These are phyloP conservation scores for Odontocolon sp. DNA, from an alignment of 2,888 invertebrate genomes.

Conservation along the genomic window DNA sequence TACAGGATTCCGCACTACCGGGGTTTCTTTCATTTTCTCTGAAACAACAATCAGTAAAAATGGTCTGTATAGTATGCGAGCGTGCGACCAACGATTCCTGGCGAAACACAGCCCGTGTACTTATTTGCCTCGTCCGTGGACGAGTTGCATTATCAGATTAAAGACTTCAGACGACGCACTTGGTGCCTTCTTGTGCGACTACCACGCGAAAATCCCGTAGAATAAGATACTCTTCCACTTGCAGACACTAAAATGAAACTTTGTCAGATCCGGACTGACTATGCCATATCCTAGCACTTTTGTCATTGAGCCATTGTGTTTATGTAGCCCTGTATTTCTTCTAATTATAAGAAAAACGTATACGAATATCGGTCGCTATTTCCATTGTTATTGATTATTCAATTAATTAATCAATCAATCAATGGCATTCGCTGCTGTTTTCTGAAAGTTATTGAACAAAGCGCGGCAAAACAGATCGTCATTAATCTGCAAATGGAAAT, in stretches of 20 bases:
- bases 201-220: background rate
- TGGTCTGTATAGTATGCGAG: constrained; percentile 31
- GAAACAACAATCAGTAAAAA: constrained; percentile 62
- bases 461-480: too few species aligned
- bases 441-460: too few species aligned
- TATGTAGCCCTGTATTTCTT: too few species aligned
- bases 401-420: too few species aligned
- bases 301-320: too few species aligned
- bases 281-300: background rate
- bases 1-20: constrained; percentile 65
- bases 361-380: too few species aligned
- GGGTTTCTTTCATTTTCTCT: constrained; percentile 62
- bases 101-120: constrained; percentile 39
- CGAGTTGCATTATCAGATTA: constrained; percentile 66
- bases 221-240: constrained; percentile 32
- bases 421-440: too few species aligned
- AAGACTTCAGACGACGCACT: constrained; percentile 46
- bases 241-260: constrained; percentile 33
- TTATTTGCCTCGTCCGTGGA: constrained; percentile 59
- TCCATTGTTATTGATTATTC: too few species aligned
- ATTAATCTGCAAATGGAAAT: too few species aligned
- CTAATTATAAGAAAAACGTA: too few species aligned
- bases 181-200: constrained; percentile 39
- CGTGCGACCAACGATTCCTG: constrained; percentile 16
- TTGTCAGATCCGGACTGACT: constrained; percentile 7